Evolutionary conservation across 2,113 vertebrate genomes (phyloP).

Genomic region (Pollachius pollachius): DNA sequence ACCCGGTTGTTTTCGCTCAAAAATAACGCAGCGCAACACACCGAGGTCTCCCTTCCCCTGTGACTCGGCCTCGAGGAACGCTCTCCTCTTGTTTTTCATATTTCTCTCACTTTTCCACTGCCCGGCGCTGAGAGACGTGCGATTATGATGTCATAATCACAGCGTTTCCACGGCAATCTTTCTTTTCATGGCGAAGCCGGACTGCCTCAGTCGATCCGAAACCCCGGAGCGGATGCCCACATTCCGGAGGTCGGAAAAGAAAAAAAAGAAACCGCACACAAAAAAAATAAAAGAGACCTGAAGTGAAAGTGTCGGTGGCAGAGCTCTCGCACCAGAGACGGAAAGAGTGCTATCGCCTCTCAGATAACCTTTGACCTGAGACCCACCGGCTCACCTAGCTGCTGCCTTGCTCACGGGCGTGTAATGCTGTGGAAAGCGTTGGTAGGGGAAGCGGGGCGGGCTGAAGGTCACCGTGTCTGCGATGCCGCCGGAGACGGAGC

Average conservation of each 20-base stretch:
- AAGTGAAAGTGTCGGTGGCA: conserved; percentile 24
- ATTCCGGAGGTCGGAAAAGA: too few species aligned
- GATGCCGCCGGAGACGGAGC: conserved; percentile 28
- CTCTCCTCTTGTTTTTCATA: conserved; percentile 17
- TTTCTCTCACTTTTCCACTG: conserved; percentile 61
- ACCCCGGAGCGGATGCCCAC: neutral
- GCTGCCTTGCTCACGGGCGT: neutral
- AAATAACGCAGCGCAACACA: conserved; percentile 47
- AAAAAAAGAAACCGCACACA: neutral
- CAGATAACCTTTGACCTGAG: conserved; percentile 34
- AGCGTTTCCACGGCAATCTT: conserved; percentile 58
- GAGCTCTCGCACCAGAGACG: conserved; percentile 18
- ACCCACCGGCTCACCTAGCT: conserved; percentile 15
- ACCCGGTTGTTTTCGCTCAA: conserved; percentile 57
- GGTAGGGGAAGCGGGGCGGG: conserved; percentile 5
- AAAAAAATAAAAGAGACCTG: neutral
- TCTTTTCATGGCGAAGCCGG: conserved; percentile 51
- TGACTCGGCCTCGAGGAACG: conserved; percentile 24
- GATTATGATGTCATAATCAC: conserved; percentile 65
- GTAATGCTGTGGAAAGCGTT: neutral
- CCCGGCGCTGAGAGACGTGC: conserved; percentile 49
- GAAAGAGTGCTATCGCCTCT: neutral
- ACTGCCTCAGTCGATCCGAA: conserved; percentile 48
- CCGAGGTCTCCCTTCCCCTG: conserved; percentile 40
- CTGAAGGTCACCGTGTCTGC: conserved; percentile 18